Evolutionary conservation across 1,140 invertebrate species (phyloP).

Genomic region (Calosoma granatense): DNA sequence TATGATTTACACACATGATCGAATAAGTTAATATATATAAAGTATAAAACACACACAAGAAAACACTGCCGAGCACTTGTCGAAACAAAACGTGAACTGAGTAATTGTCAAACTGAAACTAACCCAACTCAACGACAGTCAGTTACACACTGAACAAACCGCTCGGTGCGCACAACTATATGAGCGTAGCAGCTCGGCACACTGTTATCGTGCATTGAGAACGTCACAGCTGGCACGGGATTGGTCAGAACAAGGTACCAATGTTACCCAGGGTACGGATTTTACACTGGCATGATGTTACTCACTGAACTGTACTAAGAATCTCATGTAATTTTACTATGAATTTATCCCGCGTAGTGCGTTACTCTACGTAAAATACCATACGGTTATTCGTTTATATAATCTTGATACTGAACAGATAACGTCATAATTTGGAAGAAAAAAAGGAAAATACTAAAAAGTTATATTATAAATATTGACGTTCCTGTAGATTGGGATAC

Average conservation of each 20-base stretch:
- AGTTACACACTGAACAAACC: neutral
- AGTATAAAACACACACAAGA: neutral
- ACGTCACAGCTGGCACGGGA: neutral
- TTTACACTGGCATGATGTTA: neutral
- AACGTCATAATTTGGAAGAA: no score
- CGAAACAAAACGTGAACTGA: no score
- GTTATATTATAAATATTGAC: no score
- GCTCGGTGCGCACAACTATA: neutral
- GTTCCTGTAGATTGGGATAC: no score
- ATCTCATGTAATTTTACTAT: neutral
- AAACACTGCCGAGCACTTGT: neutral
- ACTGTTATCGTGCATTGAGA: neutral
- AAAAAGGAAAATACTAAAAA: no score
- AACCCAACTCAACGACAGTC: neutral
- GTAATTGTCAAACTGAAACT: neutral
- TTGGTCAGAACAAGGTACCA: neutral
- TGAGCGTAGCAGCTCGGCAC: neutral
- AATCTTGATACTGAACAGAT: no score
- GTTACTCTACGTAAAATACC: no score
- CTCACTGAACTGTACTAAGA: neutral
- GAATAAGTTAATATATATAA: neutral
- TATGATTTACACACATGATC: slow-evolving; percentile 30
- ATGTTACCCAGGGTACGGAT: neutral
- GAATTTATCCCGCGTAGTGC: neutral
- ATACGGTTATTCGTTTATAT: no score